A percentile compares a stretch with the other conserved stretches of the same genome.
Evolutionary conservation across 2,797 vertebrate species (phyloP).

Genomic region (Geotrypetes seraphini): DNA sequence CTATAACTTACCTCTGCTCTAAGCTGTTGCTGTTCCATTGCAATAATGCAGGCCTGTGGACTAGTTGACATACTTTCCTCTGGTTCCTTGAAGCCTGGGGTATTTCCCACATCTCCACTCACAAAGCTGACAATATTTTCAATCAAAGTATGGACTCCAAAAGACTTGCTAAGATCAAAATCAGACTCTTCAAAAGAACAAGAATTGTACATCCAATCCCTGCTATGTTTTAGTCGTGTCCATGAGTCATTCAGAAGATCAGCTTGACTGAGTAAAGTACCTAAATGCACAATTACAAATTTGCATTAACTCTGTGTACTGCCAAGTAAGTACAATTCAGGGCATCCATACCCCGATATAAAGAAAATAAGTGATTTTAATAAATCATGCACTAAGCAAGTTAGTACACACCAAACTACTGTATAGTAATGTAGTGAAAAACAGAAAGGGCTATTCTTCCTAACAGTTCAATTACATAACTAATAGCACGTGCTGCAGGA

Average conservation of each 20-base stretch:
- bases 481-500: slow-evolving; percentile 32
- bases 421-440: slow-evolving; percentile 41
- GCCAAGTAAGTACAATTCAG: slow-evolving; percentile 9
- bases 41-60: slow-evolving; percentile 81
- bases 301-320: slow-evolving; percentile 8
- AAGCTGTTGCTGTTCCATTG: slow-evolving; percentile 92
- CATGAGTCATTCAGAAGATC: slow-evolving; percentile 80
- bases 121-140: slow-evolving; percentile 91
- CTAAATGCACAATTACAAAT: slow-evolving; percentile 34
- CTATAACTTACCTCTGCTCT: slow-evolving; percentile 74
- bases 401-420: slow-evolving; percentile 36
- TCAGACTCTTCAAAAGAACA: slow-evolving; percentile 78
- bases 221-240: slow-evolving; percentile 73
- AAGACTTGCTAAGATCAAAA: slow-evolving; percentile 72
- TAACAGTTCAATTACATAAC: slow-evolving; percentile 11
- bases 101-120: slow-evolving; percentile 81
- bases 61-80: slow-evolving; percentile 91
- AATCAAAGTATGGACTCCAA: slow-evolving; percentile 83
- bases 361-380: slow-evolving; percentile 41
- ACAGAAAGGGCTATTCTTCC: slow-evolving; percentile 30
- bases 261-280: slow-evolving; percentile 40
- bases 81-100: slow-evolving; percentile 86
- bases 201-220: slow-evolving; percentile 66
- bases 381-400: slow-evolving; percentile 49
- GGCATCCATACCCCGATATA: slow-evolving; percentile 25